Base-by-base conservation (phyloP, 2,888 invertebrate genomes). In the Acronicta alni region DNA sequence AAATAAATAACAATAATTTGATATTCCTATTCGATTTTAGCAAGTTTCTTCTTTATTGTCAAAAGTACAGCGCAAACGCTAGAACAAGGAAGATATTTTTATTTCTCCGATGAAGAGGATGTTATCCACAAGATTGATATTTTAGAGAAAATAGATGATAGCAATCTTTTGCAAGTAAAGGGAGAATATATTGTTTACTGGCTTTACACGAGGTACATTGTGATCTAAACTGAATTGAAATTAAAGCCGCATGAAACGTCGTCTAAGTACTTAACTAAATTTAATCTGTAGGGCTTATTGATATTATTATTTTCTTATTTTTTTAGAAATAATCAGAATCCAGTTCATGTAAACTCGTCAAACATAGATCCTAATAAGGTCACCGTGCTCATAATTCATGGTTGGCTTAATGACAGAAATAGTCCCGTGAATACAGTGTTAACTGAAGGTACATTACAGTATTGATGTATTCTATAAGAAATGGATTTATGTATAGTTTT, bases 61-160 rank as follows among this genome's bases (percentile, higher is more conserved):
- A n/a, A 5, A n/a, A 35, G 6, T 35, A 7, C n/a, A 7, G n/a
- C n/a, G n/a, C 35, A n/a, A 3, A 5, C 3, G 7, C n/a, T 35
- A 35, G 35, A 35, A n/a, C 5, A 35, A 6, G 35, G 35, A 35
- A 14, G 35, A 35, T 35, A 35, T 35, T 35, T 35, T n/a, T 35
- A n/a, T 35, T 35, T 35, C 35, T n/a, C 35, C 0, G 35, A 35
- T 35, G 35, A 35, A 35, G 35, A 35, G 35, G 6, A 35, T 35
- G n/a, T 35, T 6, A n/a, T 35, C 35, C 35, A 35, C n/a, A 35
- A 2, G n/a, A n/a, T 35, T 35, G 35, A 35, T n/a, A 35, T 35
- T 35, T n/a, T n/a, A n/a, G 0, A 35, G 0, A 14, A 6, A 8
- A 6, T 1, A 0, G 0, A n/a, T 35, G 1, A 5, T 0, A n/a